A percentile compares a stretch with the other conserved stretches of the same genome.
Conservation (phyloP, 2,113 vertebrate species). For the Athene cunicularia region DNA sequence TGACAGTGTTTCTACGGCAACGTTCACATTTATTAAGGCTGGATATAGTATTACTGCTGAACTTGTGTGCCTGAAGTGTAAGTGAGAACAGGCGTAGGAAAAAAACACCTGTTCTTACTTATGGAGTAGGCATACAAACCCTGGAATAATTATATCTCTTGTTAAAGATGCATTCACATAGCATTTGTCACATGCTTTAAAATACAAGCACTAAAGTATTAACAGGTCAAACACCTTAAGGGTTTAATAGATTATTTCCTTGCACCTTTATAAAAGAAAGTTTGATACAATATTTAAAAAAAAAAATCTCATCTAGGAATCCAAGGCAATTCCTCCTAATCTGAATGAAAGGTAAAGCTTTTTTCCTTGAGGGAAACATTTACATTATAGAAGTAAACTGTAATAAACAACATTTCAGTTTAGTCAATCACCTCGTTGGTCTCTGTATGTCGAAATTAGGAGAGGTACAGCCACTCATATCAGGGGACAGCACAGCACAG, state of each 20-base stretch:
- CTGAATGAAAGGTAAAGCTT: neutral
- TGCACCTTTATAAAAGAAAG: neutral
- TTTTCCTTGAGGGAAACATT: neutral
- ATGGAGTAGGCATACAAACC: neutral
- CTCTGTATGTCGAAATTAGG: neutral
- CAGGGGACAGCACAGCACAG: neutral
- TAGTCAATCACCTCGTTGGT: neutral
- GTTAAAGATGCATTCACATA: neutral
- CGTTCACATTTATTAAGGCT: conserved; percentile 27
- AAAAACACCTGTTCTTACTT: conserved; percentile 22
- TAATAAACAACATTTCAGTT: neutral
- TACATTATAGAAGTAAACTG: neutral
- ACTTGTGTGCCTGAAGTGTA: neutral
- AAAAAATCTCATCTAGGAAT: neutral
- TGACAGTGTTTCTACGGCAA: conserved; percentile 52
- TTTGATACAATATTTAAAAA: neutral
- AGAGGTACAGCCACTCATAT: neutral
- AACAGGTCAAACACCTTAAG: neutral
- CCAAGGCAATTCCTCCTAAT: neutral
- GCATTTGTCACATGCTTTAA: neutral
- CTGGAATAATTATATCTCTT: neutral
- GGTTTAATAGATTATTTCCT: neutral
- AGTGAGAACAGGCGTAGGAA: conserved; percentile 46
- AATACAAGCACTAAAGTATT: neutral
- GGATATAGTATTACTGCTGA: conserved; percentile 27